phyloP scores from a whole-genome alignment of 2,888 invertebrate species.

The Cerceris ruficornis region DNA sequence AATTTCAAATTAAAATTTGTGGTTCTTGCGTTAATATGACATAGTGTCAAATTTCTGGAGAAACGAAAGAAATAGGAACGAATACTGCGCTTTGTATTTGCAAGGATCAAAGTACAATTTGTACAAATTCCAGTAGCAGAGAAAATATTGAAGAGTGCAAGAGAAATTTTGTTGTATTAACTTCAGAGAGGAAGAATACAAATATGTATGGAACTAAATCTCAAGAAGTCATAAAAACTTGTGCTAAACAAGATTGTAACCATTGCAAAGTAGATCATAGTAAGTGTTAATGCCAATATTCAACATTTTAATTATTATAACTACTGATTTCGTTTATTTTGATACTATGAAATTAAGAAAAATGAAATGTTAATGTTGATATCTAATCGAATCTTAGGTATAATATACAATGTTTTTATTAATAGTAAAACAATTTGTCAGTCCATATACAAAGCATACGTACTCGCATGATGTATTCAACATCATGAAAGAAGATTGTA shows the following conservation, averaged over 20 bases:
- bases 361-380: background rate
- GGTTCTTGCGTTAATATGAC: constrained; percentile 20
- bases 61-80: constrained; percentile 16
- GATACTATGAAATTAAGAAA: background rate
- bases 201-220: constrained; percentile 24
- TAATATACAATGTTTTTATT: constrained; percentile 7
- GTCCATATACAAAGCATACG: constrained; percentile 19
- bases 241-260: background rate
- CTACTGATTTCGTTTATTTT: background rate
- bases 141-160: background rate
- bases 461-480: constrained; percentile 25
- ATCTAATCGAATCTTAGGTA: background rate
- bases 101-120: constrained; percentile 8
- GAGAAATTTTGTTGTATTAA: constrained; percentile 39
- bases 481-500: constrained; percentile 28
- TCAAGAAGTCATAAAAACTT: constrained; percentile 3
- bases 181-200: constrained; percentile 40
- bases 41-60: background rate
- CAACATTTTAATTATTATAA: background rate
- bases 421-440: constrained; percentile 10
- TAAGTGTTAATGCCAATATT: constrained; percentile 7
- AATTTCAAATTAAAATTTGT: constrained; percentile 26
- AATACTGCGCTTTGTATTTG: constrained; percentile 3
- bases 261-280: background rate
- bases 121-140: background rate